Evolutionary conservation across 2,113 vertebrate species (phyloP).

Genomic region (Melospiza georgiana): DNA sequence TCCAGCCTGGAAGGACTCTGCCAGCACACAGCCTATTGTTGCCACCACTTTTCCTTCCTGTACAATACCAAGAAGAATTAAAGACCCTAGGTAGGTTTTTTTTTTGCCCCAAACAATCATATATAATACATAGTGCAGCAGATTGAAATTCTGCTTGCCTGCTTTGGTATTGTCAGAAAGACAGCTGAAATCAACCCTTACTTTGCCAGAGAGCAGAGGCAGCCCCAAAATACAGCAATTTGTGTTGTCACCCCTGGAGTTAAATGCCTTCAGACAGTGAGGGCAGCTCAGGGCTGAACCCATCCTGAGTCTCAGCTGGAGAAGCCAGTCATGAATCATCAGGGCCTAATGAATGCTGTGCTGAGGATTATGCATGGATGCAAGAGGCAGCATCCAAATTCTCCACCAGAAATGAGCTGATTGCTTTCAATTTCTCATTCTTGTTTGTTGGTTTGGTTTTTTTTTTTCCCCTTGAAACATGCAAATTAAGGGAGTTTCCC

Average conservation of each 20-base stretch:
- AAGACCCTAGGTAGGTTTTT: background rate
- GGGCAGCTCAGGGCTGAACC: background rate
- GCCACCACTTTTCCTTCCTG: background rate
- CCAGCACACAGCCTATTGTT: background rate
- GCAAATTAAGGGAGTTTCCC: background rate
- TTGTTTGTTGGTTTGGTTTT: background rate
- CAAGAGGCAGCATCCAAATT: background rate
- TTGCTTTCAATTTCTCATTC: background rate
- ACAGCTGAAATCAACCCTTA: background rate
- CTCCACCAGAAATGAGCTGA: conserved; percentile 21
- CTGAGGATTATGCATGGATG: background rate
- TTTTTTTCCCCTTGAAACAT: background rate
- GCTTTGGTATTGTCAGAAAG: background rate
- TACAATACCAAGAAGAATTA: background rate
- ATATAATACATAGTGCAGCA: background rate
- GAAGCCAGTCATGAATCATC: conserved; percentile 35
- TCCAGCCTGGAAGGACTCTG: background rate
- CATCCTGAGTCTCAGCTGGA: background rate
- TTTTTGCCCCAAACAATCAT: background rate
- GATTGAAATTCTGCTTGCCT: background rate
- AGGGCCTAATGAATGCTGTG: conserved; percentile 11
- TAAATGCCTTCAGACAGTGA: conserved; percentile 13
- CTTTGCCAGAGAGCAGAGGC: background rate
- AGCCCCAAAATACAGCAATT: background rate
- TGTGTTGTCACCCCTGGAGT: background rate